These are phyloP conservation scores for Emydocephalus ijimae DNA, from an alignment of 2,113 vertebrate genomes.

Conservation along the genomic window DNA sequence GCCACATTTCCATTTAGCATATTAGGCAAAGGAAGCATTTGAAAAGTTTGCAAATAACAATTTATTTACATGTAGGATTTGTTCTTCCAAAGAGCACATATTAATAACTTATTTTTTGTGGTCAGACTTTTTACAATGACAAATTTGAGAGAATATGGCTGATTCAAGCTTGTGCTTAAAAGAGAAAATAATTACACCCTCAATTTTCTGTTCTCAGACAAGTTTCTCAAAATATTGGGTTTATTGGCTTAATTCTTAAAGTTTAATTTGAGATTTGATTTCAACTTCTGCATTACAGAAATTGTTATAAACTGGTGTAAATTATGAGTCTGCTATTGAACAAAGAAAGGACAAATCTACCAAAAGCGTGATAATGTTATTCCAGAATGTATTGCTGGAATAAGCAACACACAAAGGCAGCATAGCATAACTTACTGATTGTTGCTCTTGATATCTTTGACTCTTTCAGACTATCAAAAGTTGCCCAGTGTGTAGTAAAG, in stretches of 20 bases:
- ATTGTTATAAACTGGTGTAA: background rate
- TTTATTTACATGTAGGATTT: slow-evolving; percentile 4
- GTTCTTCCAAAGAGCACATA: background rate
- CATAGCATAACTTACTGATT: background rate
- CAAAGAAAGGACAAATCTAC: background rate
- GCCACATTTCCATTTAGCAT: slow-evolving; percentile 40
- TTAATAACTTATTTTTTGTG: slow-evolving; percentile 24
- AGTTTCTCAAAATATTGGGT: slow-evolving; percentile 3
- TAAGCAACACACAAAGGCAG: background rate
- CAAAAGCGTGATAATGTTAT: background rate
- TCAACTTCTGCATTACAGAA: background rate
- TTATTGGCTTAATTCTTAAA: background rate
- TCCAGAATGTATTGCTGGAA: background rate
- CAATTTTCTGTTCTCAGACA: background rate
- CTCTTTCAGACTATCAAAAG: background rate
- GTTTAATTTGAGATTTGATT: background rate
- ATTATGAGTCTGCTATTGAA: background rate
- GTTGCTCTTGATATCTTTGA: background rate
- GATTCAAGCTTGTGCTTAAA: background rate
- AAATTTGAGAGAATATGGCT: slow-evolving; percentile 4
- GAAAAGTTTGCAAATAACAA: slow-evolving; percentile 18
- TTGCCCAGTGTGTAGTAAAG: background rate
- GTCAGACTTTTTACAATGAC: background rate
- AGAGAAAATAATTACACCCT: background rate
- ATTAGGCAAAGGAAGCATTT: slow-evolving; percentile 18